These are phyloP conservation scores for Drosophila monieri DNA, from an alignment of 2,888 invertebrate species.

Conservation along the genomic window DNA sequence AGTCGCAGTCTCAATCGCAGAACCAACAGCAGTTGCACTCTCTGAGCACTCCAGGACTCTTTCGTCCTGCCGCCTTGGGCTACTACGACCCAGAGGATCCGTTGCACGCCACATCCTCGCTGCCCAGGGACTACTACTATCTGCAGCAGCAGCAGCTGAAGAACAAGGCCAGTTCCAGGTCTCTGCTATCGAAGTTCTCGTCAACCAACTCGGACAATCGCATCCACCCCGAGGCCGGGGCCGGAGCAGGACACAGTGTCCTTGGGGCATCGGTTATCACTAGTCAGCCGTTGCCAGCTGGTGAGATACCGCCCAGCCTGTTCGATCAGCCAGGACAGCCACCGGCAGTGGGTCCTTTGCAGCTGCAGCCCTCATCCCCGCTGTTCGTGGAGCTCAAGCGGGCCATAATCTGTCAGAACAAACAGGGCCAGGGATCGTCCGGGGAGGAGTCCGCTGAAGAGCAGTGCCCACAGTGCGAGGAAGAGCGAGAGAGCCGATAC, in stretches of 20 bases:
- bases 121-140: slow-evolving; percentile 82
- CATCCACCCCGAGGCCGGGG: slow-evolving; percentile 78
- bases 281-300: slow-evolving; percentile 69
- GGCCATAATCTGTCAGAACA: slow-evolving; percentile 71
- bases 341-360: slow-evolving; percentile 48
- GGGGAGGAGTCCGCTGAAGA: slow-evolving; percentile 33
- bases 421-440: slow-evolving; percentile 22
- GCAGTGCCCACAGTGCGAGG: slow-evolving; percentile 63
- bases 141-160: slow-evolving; percentile 82
- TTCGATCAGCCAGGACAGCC: slow-evolving; percentile 60
- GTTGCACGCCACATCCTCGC: slow-evolving; percentile 75
- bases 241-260: slow-evolving; percentile 48
- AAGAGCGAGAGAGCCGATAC: slow-evolving; percentile 44
- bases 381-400: slow-evolving; percentile 79
- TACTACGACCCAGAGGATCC: slow-evolving; percentile 75
- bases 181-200: slow-evolving; percentile 81
- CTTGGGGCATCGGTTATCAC: slow-evolving; percentile 75
- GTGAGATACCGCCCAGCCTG: slow-evolving; percentile 54
- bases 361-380: slow-evolving; percentile 63
- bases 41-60: slow-evolving; percentile 67
- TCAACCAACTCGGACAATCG: slow-evolving; percentile 80
- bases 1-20: slow-evolving; percentile 53
- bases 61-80: slow-evolving; percentile 63
- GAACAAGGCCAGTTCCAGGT: slow-evolving; percentile 79
- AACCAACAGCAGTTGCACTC: slow-evolving; percentile 65